These are phyloP conservation scores for Knipowitschia caucasica DNA, from an alignment of 2,797 vertebrate species.

Conservation along the genomic window DNA sequence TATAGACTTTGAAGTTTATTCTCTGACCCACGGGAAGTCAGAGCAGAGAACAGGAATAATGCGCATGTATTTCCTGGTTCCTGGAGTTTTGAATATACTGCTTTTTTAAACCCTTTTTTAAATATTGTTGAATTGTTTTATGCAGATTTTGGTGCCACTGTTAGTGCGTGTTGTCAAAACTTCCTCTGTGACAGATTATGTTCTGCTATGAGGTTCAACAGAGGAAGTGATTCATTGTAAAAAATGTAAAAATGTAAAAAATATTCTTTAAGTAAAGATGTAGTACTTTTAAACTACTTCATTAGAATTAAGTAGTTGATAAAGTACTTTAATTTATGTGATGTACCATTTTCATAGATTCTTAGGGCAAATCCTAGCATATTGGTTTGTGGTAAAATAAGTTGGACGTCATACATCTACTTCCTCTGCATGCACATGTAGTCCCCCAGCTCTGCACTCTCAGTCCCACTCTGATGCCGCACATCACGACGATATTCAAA, in stretches of 20 bases:
- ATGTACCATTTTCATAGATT: slow-evolving; percentile 4
- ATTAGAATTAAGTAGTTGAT: no score
- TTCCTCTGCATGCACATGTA: slow-evolving; percentile 71
- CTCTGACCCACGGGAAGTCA: no score
- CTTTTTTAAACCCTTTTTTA: no score
- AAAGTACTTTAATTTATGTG: no score
- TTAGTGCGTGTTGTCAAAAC: slow-evolving; percentile 22
- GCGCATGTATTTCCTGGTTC: no score
- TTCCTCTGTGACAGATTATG: slow-evolving; percentile 49
- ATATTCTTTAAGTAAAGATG: no score
- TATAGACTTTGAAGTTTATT: no score
- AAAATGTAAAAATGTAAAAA: no score
- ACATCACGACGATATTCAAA: slow-evolving; percentile 16
- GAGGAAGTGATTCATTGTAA: slow-evolving; percentile 41
- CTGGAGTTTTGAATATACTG: no score
- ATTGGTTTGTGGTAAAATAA: slow-evolving; percentile 19
- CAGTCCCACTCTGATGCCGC: slow-evolving; percentile 62
- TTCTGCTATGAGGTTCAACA: slow-evolving; percentile 48
- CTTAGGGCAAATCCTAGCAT: slow-evolving; percentile 17
- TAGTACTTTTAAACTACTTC: no score
- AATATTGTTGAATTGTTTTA: no score
- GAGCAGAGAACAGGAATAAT: no score
- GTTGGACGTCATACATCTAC: slow-evolving; percentile 52
- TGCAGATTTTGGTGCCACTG: not conserved
- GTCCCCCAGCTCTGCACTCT: slow-evolving; percentile 42